Evolutionary conservation across 2,888 invertebrate genomes (phyloP).

Genomic region (Aplocera efformata): DNA sequence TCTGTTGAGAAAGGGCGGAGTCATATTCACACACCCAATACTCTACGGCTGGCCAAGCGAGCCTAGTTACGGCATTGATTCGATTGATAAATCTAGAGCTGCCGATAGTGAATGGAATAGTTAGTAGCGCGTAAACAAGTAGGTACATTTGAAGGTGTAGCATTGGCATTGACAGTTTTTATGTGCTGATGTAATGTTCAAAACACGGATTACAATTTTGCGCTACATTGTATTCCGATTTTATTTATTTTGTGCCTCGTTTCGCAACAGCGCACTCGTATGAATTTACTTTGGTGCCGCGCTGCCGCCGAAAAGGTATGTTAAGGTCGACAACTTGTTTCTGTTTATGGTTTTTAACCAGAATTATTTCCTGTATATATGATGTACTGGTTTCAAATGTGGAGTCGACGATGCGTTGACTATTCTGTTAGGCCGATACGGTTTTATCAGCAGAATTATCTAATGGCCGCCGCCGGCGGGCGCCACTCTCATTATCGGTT

Average conservation of each 20-base stretch:
- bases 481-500: constrained; percentile 51
- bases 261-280: constrained; percentile 53
- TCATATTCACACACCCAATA: no score
- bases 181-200: constrained; percentile 57
- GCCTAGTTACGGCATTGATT: constrained; percentile 1
- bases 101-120: constrained; percentile 43
- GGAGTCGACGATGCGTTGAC: constrained; percentile 7
- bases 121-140: constrained; percentile 24
- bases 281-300: constrained; percentile 33
- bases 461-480: constrained; percentile 35
- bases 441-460: constrained; percentile 52
- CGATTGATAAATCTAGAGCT: constrained; percentile 26
- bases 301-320: constrained; percentile 34
- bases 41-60: no score
- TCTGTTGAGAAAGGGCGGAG: no score
- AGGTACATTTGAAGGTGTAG: constrained; percentile 45
- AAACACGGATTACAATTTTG: constrained; percentile 46
- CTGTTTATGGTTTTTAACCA: constrained; percentile 28
- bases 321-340: constrained; percentile 40
- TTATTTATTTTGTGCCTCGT: constrained; percentile 55
- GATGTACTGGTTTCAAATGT: constrained; percentile 14
- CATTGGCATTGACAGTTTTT: constrained; percentile 69
- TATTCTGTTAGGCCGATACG: constrained; percentile 33
- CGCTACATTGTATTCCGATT: constrained; percentile 58
- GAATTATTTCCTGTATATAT: constrained; percentile 11